These are phyloP conservation scores for Typhlichthys eigenmanni DNA, from an alignment of 2,797 vertebrate species.

Conservation along the genomic window DNA sequence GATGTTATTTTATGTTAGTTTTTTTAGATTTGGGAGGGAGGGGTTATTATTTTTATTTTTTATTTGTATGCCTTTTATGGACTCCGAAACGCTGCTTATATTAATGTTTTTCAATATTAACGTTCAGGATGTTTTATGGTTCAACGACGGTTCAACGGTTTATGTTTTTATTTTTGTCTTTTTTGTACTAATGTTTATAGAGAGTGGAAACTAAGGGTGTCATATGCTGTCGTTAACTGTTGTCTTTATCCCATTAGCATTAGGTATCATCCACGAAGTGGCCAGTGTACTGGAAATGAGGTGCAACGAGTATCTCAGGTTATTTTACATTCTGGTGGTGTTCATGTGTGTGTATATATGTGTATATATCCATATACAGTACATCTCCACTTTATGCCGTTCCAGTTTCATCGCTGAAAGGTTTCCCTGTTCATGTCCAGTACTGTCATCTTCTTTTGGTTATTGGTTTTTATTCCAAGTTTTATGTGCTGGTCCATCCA, in stretches of 20 bases:
- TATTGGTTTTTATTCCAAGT: constrained; percentile 69
- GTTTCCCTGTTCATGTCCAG: constrained; percentile 57
- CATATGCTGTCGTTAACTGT: constrained; percentile 71
- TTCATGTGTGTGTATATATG: constrained; percentile 67
- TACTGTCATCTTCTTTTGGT: constrained; percentile 61
- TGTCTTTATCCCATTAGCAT: constrained; percentile 65
- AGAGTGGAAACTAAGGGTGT: constrained; percentile 64
- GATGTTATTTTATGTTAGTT: constrained; percentile 30
- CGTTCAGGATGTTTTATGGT: constrained; percentile 76
- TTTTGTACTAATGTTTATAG: constrained; percentile 71
- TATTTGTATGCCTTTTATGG: constrained; percentile 72
- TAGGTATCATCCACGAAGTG: constrained; percentile 67
- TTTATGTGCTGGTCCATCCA: constrained; percentile 75
- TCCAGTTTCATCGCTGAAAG: constrained; percentile 68
- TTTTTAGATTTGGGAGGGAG: constrained; percentile 27
- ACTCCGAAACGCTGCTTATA: constrained; percentile 75
- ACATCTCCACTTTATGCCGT: constrained; percentile 78
- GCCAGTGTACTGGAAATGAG: constrained; percentile 83
- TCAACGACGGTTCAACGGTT: constrained; percentile 58
- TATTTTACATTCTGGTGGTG: constrained; percentile 83
- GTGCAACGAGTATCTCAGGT: constrained; percentile 87
- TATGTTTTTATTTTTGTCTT: constrained; percentile 59
- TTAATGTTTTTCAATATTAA: constrained; percentile 72
- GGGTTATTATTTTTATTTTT: constrained; percentile 53
- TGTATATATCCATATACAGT: constrained; percentile 82